Conservation (phyloP, 2,888 invertebrate genomes). For the Acanthococcus lagerstroemiae region DNA sequence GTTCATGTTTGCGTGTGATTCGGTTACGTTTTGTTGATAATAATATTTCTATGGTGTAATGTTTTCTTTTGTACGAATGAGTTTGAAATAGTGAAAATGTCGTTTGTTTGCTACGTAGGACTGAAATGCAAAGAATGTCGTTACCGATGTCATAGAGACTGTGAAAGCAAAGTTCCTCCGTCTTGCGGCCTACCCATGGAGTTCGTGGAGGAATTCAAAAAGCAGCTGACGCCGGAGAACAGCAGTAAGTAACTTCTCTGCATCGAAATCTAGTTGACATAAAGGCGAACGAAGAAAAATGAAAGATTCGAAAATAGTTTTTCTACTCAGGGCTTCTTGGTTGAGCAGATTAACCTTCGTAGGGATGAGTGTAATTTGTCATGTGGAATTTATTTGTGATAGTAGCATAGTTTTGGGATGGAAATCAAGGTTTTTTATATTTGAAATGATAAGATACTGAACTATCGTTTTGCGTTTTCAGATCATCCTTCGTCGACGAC, state of each 20-base stretch:
- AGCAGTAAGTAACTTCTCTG: neutral
- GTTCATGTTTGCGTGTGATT: too few relatives aligned
- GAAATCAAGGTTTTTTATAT: neutral
- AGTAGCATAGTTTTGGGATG: neutral
- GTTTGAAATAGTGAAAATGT: too few relatives aligned
- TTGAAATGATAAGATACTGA: neutral
- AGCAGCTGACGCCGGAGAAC: conserved; percentile 3
- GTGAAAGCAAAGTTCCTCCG: conserved; percentile 81
- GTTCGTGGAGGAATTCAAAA: conserved; percentile 70
- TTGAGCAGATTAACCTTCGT: neutral
- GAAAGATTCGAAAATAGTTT: neutral
- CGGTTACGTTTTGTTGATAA: too few relatives aligned
- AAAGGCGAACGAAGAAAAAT: neutral
- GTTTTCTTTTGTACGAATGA: too few relatives aligned
- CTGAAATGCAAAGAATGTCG: conserved; percentile 92
- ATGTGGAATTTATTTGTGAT: neutral
- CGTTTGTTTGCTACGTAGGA: too few relatives aligned
- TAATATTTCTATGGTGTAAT: too few relatives aligned
- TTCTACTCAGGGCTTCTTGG: neutral
- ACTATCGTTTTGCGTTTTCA: conserved; percentile 4
- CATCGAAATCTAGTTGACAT: neutral
- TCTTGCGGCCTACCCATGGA: conserved; percentile 85
- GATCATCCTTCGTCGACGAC: conserved; percentile 11
- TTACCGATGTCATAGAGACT: conserved; percentile 79
- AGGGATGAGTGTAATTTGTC: neutral